These are phyloP conservation scores for Speoplatyrhinus poulsoni DNA, from an alignment of 2,113 vertebrate species.

Conservation along the genomic window DNA sequence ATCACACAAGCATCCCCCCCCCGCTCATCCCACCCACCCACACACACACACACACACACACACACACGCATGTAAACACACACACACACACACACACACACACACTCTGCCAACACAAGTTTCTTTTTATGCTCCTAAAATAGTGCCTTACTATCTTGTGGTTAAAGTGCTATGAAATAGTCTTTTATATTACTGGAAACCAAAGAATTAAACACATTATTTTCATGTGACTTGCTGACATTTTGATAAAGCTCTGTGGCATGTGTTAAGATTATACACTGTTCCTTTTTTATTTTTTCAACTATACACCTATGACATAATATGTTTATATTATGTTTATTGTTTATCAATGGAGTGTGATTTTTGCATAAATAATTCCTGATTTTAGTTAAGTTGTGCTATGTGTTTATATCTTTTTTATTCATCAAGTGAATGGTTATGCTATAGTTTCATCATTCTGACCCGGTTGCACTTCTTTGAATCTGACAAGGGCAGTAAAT, in stretches of 20 bases:
- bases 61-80: conserved; percentile 9
- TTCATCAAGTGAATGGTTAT: conserved; percentile 40
- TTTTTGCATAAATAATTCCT: conserved; percentile 35
- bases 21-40: background rate
- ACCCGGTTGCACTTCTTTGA: conserved; percentile 61
- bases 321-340: background rate
- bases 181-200: conserved; percentile 43
- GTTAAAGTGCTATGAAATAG: conserved; percentile 34
- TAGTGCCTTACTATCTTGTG: background rate
- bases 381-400: conserved; percentile 8
- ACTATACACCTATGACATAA: background rate
- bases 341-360: background rate
- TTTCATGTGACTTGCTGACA: conserved; percentile 6
- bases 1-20: no score
- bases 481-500: conserved; percentile 64
- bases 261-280: background rate
- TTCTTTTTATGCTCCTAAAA: conserved; percentile 10
- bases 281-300: conserved; percentile 17
- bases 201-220: conserved; percentile 23
- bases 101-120: conserved; percentile 15
- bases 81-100: conserved; percentile 10
- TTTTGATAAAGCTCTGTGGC: conserved; percentile 18
- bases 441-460: conserved; percentile 59
- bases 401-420: conserved; percentile 20
- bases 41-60: conserved; percentile 7